Evolutionary conservation across 2,888 invertebrate species (phyloP), one percentile per base, ranked within the genome.

Genomic region (Zhuqinia jingwanae): DNA sequence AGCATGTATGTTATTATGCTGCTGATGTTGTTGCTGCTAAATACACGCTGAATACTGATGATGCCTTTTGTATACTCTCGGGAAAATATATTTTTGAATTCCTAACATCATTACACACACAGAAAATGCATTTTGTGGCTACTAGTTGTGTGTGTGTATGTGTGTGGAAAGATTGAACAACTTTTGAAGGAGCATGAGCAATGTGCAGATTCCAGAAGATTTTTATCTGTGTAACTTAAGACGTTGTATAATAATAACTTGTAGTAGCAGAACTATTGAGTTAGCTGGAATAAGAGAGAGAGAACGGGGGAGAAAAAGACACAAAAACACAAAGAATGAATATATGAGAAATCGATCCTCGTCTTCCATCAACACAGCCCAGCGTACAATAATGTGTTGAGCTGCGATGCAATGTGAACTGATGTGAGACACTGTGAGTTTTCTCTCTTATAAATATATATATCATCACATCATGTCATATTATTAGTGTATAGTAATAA

Each of bases 201-300:
- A 6, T 8, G 36, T 36, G 8, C 47, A 47, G 81, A 80, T 70
- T 68, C 58, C 45, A 70, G 56, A 60, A n/a, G 73, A 73, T 73
- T 50, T 73, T 83, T 83, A 83, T 65, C 50, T 50, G 27, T 83
- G 83, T 65, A 83, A 83, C 76, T 83, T 76, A 50, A 83, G 77
- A 79, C 70, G 50, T 73, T 17, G 73, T 30, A 65, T 63, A 63
- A 63, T 30, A 15, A 25, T 58, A 58, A 63, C 5, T 47, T 13
- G 15, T 50, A 47, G 47, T 47, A 22, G n/a, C n/a, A 11, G 42
- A 68, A 70, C 47, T 70, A n/a, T n/a, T 70, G 70, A 70, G n/a
- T n/a, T n/a, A n/a, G n/a, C 45, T 42, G 11, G 20, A 20, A 42
- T 1, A 20, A 20, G 68, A 17, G 13, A 42, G 15, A n/a, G n/a